A percentile compares a stretch with the other conserved stretches of the same genome.
Evolutionary conservation across 2,888 invertebrate genomes (phyloP).

Genomic region (Baronia brevicornis): DNA sequence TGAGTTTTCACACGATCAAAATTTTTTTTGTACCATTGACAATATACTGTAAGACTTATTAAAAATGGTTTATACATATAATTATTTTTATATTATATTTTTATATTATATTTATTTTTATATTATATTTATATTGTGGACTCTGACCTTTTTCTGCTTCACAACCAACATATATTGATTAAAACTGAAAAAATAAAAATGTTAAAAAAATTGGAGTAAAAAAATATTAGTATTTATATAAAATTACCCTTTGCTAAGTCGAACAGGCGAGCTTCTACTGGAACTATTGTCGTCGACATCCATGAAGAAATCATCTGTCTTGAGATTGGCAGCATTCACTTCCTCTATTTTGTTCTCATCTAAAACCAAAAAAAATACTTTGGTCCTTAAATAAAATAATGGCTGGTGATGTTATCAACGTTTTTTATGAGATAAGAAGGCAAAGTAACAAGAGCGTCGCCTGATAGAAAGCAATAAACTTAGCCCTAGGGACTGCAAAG

Average conservation of each 20-base stretch:
- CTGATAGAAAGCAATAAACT: too few relatives aligned
- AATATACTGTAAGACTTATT: slow-evolving; percentile 12
- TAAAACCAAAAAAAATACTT: slow-evolving; percentile 21
- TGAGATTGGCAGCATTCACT: slow-evolving; percentile 32
- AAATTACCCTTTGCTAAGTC: slow-evolving; percentile 42
- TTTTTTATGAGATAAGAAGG: too few relatives aligned
- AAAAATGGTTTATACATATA: slow-evolving; percentile 6
- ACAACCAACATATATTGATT: too few relatives aligned
- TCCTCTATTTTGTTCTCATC: slow-evolving; percentile 43
- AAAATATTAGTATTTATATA: not conserved
- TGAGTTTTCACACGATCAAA: too few relatives aligned
- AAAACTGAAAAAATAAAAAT: too few relatives aligned
- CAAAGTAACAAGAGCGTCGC: too few relatives aligned
- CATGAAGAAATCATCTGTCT: slow-evolving; percentile 47
- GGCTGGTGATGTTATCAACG: too few relatives aligned
- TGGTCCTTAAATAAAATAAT: slow-evolving; percentile 4
- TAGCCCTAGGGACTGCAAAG: too few relatives aligned
- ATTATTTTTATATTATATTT: not conserved
- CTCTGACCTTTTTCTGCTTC: too few relatives aligned
- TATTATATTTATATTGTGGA: too few relatives aligned
- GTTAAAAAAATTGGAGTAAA: not conserved
- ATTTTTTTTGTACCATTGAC: too few relatives aligned
- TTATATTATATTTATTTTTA: not conserved
- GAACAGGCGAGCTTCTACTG: slow-evolving; percentile 48
- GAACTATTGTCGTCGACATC: slow-evolving; percentile 46